Conservation (phyloP, 2,888 invertebrate species). For the Xanthia icteritia region DNA sequence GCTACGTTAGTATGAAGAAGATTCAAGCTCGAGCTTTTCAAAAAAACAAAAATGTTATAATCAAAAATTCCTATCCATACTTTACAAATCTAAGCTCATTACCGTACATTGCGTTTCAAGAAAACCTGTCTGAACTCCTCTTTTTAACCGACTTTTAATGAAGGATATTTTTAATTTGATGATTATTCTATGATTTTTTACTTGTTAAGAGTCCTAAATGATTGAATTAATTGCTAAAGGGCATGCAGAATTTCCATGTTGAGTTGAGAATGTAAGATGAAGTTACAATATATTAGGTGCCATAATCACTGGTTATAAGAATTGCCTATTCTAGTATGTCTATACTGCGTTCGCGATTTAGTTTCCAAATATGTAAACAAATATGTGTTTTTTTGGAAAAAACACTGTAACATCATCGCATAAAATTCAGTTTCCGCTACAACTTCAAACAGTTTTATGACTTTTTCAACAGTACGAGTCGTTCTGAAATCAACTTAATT, state of each 20-base stretch:
- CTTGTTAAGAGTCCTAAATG: not conserved
- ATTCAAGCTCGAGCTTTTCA: not conserved
- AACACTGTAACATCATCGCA: too few relatives aligned
- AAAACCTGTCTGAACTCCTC: slow-evolving; percentile 28
- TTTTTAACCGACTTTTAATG: slow-evolving; percentile 40
- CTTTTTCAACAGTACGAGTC: too few relatives aligned
- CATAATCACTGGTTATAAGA: slow-evolving; percentile 8
- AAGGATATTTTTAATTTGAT: slow-evolving; percentile 58
- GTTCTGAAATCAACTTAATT: too few relatives aligned
- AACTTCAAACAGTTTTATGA: too few relatives aligned
- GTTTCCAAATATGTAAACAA: too few relatives aligned
- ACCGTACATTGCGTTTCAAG: slow-evolving; percentile 14
- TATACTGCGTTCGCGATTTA: too few relatives aligned
- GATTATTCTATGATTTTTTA: slow-evolving; percentile 49
- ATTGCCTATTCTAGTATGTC: not conserved
- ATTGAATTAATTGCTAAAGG: slow-evolving; percentile 33
- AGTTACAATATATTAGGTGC: slow-evolving; percentile 28
- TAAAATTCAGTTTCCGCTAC: too few relatives aligned
- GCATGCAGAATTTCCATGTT: slow-evolving; percentile 24
- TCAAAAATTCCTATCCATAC: slow-evolving; percentile 18
- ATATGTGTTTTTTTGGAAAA: too few relatives aligned
- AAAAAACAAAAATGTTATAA: not conserved
- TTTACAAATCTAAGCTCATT: slow-evolving; percentile 33
- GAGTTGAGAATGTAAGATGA: slow-evolving; percentile 13
- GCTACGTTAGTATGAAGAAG: too few relatives aligned